Percentiles rank a stretch among this genome's conserved stretches.
Conservation (phyloP, 1,140 invertebrate species). For the Drosophila cardini region DNA sequence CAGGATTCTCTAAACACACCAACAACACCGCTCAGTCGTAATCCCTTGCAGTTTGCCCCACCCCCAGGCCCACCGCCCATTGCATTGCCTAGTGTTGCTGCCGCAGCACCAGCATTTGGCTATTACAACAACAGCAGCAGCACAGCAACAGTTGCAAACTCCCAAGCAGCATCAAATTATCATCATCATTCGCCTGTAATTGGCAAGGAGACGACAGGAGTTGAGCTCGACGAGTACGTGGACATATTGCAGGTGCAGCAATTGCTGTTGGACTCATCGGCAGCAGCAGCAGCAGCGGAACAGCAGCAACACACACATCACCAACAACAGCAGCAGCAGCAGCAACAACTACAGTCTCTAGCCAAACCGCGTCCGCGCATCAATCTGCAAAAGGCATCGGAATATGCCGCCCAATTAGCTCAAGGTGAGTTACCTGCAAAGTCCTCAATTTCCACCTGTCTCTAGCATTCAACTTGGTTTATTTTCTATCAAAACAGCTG, state of each 20-base stretch:
- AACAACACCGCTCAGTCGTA: constrained; percentile 74
- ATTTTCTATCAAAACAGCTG: constrained; percentile 48
- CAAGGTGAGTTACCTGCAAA: constrained; percentile 57
- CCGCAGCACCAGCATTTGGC: constrained; percentile 45
- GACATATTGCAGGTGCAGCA: constrained; percentile 86
- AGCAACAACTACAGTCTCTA: constrained; percentile 36
- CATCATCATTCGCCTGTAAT: constrained; percentile 29
- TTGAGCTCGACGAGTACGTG: constrained; percentile 85
- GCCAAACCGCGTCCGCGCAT: constrained; percentile 77
- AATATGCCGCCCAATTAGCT: constrained; percentile 81
- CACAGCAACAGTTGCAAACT: not conserved
- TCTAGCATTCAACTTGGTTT: not conserved
- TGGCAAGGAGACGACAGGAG: constrained; percentile 21
- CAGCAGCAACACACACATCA: constrained; percentile 37
- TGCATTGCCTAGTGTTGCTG: constrained; percentile 28
- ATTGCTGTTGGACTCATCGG: constrained; percentile 85
- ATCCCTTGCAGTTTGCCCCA: constrained; percentile 70
- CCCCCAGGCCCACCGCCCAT: constrained; percentile 61
- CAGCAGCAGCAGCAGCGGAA: constrained; percentile 58
- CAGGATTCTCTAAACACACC: constrained; percentile 79
- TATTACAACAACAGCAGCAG: constrained; percentile 57
- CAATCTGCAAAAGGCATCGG: constrained; percentile 82
- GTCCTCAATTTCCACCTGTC: not conserved
- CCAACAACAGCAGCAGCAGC: constrained; percentile 24
- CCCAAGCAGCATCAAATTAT: constrained; percentile 29